Conservation (phyloP, 2,888 invertebrate genomes). For the Ornithoptera alexandrae region DNA sequence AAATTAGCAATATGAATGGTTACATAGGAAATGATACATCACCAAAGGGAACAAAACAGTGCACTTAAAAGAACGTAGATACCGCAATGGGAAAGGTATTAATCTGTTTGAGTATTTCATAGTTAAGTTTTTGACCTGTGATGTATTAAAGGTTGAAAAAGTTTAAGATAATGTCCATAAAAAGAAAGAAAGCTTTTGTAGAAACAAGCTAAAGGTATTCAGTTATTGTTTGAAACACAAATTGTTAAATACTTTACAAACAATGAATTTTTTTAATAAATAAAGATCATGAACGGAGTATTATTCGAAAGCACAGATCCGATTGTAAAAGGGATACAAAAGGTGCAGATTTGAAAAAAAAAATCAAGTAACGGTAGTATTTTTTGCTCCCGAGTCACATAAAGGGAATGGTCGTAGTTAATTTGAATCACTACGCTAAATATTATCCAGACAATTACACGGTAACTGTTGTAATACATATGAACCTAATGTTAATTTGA, state of each 20-base stretch:
- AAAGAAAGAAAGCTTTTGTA: background rate
- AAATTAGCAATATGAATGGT: constrained; percentile 56
- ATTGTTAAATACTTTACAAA: background rate
- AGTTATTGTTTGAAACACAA: background rate
- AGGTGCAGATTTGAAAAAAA: constrained; percentile 50
- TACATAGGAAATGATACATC: constrained; percentile 55
- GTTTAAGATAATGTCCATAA: constrained; percentile 3
- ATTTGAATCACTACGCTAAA: background rate
- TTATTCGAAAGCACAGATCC: constrained; percentile 49
- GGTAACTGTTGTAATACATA: too few relatives aligned
- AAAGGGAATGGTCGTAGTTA: constrained; percentile 46
- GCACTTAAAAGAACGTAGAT: constrained; percentile 11
- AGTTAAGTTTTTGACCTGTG: constrained; percentile 6
- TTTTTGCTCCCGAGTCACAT: constrained; percentile 57
- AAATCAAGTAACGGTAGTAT: constrained; percentile 45
- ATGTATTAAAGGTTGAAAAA: background rate
- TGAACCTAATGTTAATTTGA: too few relatives aligned
- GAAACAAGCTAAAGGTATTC: background rate
- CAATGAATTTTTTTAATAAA: background rate
- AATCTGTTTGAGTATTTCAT: constrained; percentile 18
- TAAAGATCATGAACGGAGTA: background rate
- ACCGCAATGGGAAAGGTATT: constrained; percentile 4
- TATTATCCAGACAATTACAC: background rate
- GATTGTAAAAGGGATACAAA: constrained; percentile 69
- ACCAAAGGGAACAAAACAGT: constrained; percentile 32